Percentiles rank a stretch among this genome's conserved stretches.
Evolutionary conservation across 2,888 invertebrate species (phyloP).

Genomic region (Allolobophora icterica): DNA sequence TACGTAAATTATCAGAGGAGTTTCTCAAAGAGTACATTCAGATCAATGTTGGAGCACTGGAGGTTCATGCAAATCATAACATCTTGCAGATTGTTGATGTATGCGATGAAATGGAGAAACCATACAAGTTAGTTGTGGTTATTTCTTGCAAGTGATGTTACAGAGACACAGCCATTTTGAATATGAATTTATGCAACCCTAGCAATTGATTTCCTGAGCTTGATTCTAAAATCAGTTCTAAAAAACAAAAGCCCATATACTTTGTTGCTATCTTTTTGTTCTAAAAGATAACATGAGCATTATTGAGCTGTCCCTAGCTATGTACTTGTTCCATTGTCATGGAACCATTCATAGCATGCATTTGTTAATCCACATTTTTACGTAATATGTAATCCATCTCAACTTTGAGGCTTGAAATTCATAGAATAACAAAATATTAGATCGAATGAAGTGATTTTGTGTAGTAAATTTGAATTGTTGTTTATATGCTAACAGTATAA

Average conservation of each 20-base stretch:
- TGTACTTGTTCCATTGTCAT: background rate
- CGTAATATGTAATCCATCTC: too few relatives aligned
- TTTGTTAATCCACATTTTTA: too few relatives aligned
- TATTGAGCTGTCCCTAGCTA: background rate
- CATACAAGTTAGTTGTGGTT: slow-evolving; percentile 31
- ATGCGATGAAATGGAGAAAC: slow-evolving; percentile 83
- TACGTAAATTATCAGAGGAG: slow-evolving; percentile 90
- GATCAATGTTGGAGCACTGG: slow-evolving; percentile 95
- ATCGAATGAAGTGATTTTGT: too few relatives aligned
- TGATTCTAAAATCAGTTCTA: background rate
- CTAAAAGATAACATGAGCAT: background rate
- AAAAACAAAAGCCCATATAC: background rate
- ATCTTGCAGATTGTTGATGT: slow-evolving; percentile 95
- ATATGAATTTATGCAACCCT: background rate
- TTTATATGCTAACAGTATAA: too few relatives aligned
- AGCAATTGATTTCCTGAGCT: background rate
- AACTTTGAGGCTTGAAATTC: too few relatives aligned
- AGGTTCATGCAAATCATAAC: slow-evolving; percentile 92
- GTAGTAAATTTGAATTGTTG: too few relatives aligned
- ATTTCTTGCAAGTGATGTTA: background rate
- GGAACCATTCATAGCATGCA: background rate
- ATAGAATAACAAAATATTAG: too few relatives aligned
- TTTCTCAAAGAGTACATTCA: slow-evolving; percentile 93
- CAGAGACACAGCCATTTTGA: background rate
- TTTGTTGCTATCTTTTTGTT: background rate